Evolutionary conservation across 2,113 vertebrate genomes (phyloP).

Genomic region (Columba janthina): DNA sequence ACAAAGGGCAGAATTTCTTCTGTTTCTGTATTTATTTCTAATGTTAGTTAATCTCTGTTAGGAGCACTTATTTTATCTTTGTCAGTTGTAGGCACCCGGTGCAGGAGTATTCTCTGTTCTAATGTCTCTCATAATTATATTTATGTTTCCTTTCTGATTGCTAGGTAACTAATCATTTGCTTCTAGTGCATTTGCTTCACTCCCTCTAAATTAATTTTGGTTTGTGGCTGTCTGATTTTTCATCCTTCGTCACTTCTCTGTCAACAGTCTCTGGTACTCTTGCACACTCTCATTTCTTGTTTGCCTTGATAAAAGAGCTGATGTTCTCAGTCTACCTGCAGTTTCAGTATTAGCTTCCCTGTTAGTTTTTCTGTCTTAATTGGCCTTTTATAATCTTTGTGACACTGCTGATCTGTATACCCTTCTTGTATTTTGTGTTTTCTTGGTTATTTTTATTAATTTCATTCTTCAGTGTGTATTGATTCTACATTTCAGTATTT

Average conservation of each 20-base stretch:
- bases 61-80: background rate
- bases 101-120: background rate
- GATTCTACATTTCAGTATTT: background rate
- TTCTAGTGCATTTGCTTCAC: background rate
- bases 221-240: background rate
- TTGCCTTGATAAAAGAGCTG: background rate
- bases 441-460: background rate
- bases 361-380: background rate
- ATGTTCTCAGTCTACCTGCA: background rate
- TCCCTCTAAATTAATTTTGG: background rate
- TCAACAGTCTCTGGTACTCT: background rate
- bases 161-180: background rate
- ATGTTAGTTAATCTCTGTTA: background rate
- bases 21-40: background rate
- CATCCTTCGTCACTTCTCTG: background rate
- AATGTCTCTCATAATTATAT: background rate
- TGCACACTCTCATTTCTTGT: background rate
- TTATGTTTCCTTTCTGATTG: background rate
- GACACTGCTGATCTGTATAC: background rate
- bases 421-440: background rate
- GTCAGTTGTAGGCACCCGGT: background rate
- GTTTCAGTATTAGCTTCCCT: background rate
- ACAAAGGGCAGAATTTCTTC: background rate
- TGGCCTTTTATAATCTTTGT: background rate
- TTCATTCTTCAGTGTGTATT: background rate